Evolutionary conservation across 2,113 vertebrate species (phyloP), one percentile per base, ranked within the genome.

Genomic region (Elgaria multicarinata): DNA sequence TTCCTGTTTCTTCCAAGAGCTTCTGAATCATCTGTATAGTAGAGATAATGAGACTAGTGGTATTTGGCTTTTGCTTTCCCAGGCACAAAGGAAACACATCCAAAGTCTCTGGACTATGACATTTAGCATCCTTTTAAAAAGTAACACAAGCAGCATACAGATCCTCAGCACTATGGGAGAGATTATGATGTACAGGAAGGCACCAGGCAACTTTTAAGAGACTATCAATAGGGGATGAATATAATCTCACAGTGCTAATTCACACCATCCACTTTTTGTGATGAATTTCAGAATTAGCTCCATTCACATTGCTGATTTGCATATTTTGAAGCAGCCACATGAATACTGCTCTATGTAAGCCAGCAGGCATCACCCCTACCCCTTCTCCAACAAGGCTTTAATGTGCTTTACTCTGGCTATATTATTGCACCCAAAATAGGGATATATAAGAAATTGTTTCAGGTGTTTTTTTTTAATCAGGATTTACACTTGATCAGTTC

Each of bases 1-100:
- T 91, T 91, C 90, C 86, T 74, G 4, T n/a, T 79, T 86, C 31
- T 90, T 88, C 42, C 31, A 31, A 64, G 81, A 82, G 9, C 72
- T 83, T n/a, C 64, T 87, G 72, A 39, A 87, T 44, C 36, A 50
- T 20, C 5, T 90, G 16, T 31, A 46, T 31, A 78, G 64, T 2
- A 4, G 0, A 92, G 90, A 85, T 33, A 90, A 79, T 26, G 64
- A 69, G 33, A 62, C 50, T 44, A 84, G 4, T 1, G 46, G 7
- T 0, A 46, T 53, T 84, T 79, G 13, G 22, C 7, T 82, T 83
- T 91, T 92, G 62, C 50, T 85, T 88, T 93, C 91, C 84, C 24
- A 50, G 22, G 12, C 31, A 76, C 81, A 83, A 83, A 83, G 42
- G 55, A 83, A 83, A 66, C 62, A 72, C 74, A 87, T 55, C 46